Base-by-base conservation (phyloP, 2,888 invertebrate species). In the Rhimphoctona megacephalus region DNA sequence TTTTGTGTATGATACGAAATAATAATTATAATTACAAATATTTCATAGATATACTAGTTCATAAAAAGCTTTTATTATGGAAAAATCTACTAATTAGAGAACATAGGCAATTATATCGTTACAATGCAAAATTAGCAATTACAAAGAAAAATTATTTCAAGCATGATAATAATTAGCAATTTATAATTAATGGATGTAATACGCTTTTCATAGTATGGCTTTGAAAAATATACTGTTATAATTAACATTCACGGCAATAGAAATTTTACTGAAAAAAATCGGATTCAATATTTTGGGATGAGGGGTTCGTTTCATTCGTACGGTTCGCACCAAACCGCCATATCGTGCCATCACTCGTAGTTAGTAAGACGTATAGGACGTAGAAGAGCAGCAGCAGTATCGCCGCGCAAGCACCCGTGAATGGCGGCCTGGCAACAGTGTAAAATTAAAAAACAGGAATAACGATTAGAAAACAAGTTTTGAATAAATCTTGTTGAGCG, bases 381-480 rank as follows among this genome's bases (percentile, higher is more conserved):
- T 39, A 4, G 39, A 39, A 52, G 39, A 43, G 77, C 85, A 77
- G 66, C 61, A 74, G 25, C 57, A 49, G 30, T 77, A 80, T 11
- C 72, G n/a, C 9, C 0, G 33, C 17, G 9, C 64, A 74, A 46
- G 14, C 22, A 54, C 7, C 36, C 22, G 14, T 36, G 11, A 49
- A 54, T 84, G 66, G 81, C 54, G 79, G 85, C 81, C 49, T 87
- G 87, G 87, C 86, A 89, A 89, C 88, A 86, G 82, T 67, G 81
- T 30, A 70, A 39, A 52, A 17, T 61, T 30, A 30, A 61, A 49
- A 57, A 67, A 81, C 82, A 69, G 67, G 76, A 81, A 76, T 74
- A 74, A 76, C 79, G 78, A 81, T 86, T 81, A 77, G 79, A 83
- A 81, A 77, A 84, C 85, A 67, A 82, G 76, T 83, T 84, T 77